Evolutionary conservation across 2,113 vertebrate species (phyloP), one percentile per base, ranked within the genome.

Genomic region (Sylvietta virens): DNA sequence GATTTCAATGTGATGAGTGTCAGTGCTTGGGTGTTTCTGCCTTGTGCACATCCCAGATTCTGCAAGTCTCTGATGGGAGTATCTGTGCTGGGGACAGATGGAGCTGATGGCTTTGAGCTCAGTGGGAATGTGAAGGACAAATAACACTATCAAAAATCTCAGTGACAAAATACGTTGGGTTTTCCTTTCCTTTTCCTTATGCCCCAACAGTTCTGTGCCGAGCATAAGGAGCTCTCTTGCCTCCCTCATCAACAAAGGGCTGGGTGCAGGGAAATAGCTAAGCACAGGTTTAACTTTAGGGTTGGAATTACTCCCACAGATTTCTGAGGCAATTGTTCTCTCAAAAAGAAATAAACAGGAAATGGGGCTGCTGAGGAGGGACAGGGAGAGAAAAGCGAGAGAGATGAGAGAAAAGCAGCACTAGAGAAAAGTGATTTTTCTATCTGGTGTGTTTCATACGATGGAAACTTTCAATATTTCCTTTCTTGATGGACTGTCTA

Each of bases 41-140:
- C 1, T 0, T 5, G 27, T 66, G 62, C 6, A 3, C 0, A 0
- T 61, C 27, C 58, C 18, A 15, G 7, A 24, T 60, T 64, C 26
- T 81, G 65, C 56, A 73, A 44, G 22, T 62, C 64, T 72, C 35
- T 10, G n/a, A 10, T 51, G 61, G 31, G 66, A 92, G 10, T 53
- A 26, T 47, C 62, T 37, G 71, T 77, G n/a, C 33, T 60, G 67
- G 42, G 56, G 13, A 27, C 16, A 33, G 58, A 19, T 74, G 58
- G 19, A 54, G 56, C 23, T 2, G 3, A 18, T 2, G 14, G 37
- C 40, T 94, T 40, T 48, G 27, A 78, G 26, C 67, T 86, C 5
- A 7, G 19, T 22, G 81, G 23, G 39, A 73, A 33, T 8, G 17
- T 60, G 79, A 87, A 86, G 37, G 57, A 71, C 1, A 6, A 73